Evolutionary conservation across 1,140 invertebrate species (phyloP).

Genomic region (Hyles vespertilio): DNA sequence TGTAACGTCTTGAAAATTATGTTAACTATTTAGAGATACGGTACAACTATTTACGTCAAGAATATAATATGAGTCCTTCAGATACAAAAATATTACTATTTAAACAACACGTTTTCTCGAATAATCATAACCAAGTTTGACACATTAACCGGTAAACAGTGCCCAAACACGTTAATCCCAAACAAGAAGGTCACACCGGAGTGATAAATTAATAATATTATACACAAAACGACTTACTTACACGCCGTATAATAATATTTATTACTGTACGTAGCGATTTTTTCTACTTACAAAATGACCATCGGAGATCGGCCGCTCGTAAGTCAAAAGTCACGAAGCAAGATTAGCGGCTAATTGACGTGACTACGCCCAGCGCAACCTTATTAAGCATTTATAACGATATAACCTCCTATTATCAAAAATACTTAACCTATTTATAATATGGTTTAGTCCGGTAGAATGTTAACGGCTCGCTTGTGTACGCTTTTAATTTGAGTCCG

Average conservation of each 20-base stretch:
- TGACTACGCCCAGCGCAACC: constrained; percentile 46
- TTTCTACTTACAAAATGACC: constrained; percentile 47
- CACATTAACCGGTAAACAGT: too few species aligned
- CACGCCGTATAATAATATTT: constrained; percentile 50
- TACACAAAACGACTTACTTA: constrained; percentile 23
- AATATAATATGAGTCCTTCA: too few species aligned
- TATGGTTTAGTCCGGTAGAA: constrained; percentile 1
- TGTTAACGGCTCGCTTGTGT: not conserved
- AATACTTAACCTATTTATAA: constrained; percentile 65
- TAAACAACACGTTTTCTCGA: too few species aligned
- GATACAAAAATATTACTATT: too few species aligned
- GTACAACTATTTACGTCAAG: too few species aligned
- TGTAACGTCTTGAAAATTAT: too few species aligned
- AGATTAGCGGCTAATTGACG: constrained; percentile 57
- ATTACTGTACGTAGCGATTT: constrained; percentile 37
- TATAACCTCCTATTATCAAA: constrained; percentile 59
- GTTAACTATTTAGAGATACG: too few species aligned
- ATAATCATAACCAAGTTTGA: too few species aligned
- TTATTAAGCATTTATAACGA: constrained; percentile 65
- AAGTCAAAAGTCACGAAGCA: constrained; percentile 69
- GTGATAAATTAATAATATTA: constrained; percentile 26
- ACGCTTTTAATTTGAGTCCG: too few species aligned
- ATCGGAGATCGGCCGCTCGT: constrained; percentile 54
- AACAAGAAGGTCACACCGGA: constrained; percentile 5
- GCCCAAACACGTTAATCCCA: too few species aligned